Base-by-base conservation (phyloP, 2,888 invertebrate genomes). In the Leptopterna dolabrata region DNA sequence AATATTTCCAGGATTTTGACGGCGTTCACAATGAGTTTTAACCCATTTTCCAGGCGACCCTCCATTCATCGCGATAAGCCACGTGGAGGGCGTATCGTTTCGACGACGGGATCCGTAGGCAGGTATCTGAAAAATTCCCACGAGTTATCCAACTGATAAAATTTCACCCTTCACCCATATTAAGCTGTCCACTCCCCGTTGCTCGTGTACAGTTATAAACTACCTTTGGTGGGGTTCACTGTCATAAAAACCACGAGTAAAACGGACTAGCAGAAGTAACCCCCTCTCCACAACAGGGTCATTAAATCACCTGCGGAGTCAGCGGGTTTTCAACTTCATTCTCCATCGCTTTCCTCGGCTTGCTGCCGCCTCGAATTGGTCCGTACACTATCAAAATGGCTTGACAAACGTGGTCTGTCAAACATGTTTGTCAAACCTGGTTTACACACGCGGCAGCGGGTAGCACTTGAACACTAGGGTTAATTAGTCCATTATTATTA, bases 171-270 rank as follows among this genome's bases (percentile, higher is more conserved):
- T 63, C 51, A 51, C 51, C 51, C 63, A 3, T 63, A 27, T 63
- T 63, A 27, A 63, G 63, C 63, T 63, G 63, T 63, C 27, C 63
- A 24, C 63, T 24, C 63, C 24, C 63, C 13, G 63, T 27, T 63
- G 63, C 24, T 63, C 63, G 13, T 63, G 63, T 6, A 63, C 63
- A 2, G 63, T 63, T 63, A 24, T 63, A 63, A 63, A 63, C 63
- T 63, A 63, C 63, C 63, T 51, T 51, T 63, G 19, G 24, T 63
- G 63, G 63, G 24, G 63, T 63, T 63, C 63, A 27, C 63, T 63
- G 24, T 13, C 78, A 78, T 78, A 78, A 78, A 78, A 78, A 78
- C 78, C 78, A 27, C 78, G 43, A 41, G 78, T 45, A 45, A 78
- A 78, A 78, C 78, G 45, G 78, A 78, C 45, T 78, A 78, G 27